A percentile compares a stretch with the other conserved stretches of the same genome.
Evolutionary conservation across 2,797 vertebrate species (phyloP).

Genomic region (Xiphorhynchus erythropygius): DNA sequence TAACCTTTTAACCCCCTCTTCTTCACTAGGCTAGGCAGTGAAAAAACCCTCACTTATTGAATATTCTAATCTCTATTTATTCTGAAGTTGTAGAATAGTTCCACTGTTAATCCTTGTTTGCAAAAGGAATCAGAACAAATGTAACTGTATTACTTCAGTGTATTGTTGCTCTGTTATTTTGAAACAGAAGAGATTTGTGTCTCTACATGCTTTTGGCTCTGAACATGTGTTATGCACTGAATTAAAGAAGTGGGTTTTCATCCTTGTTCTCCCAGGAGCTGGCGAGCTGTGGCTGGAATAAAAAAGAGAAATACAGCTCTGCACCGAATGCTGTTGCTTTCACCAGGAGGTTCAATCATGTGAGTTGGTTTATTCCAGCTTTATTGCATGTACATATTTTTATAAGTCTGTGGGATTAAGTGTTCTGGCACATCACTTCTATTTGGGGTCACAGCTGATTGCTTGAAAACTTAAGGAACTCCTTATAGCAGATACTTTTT

Average conservation of each 20-base stretch:
- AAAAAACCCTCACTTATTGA: background rate
- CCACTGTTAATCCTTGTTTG: background rate
- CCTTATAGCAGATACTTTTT: background rate
- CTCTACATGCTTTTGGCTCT: background rate
- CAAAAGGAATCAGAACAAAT: background rate
- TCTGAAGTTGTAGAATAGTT: background rate
- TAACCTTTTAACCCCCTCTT: background rate
- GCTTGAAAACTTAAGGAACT: background rate
- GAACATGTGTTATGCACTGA: background rate
- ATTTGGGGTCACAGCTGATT: background rate
- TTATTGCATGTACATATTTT: background rate
- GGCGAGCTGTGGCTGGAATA: conserved; percentile 99
- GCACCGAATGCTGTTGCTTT: conserved; percentile 98
- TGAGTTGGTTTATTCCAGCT: conserved; percentile 72
- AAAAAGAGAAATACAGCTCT: conserved; percentile 97
- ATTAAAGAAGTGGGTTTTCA: background rate
- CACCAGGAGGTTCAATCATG: conserved; percentile 98
- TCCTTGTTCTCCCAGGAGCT: conserved; percentile 84
- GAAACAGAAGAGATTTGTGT: background rate
- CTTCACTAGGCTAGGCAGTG: background rate
- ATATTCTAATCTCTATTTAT: background rate
- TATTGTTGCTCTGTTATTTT: background rate
- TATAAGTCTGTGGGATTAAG: background rate
- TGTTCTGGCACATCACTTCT: background rate
- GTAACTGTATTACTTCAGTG: background rate